These are phyloP conservation scores for Carterocephalus palaemon DNA, from an alignment of 2,888 invertebrate genomes.

Conservation along the genomic window DNA sequence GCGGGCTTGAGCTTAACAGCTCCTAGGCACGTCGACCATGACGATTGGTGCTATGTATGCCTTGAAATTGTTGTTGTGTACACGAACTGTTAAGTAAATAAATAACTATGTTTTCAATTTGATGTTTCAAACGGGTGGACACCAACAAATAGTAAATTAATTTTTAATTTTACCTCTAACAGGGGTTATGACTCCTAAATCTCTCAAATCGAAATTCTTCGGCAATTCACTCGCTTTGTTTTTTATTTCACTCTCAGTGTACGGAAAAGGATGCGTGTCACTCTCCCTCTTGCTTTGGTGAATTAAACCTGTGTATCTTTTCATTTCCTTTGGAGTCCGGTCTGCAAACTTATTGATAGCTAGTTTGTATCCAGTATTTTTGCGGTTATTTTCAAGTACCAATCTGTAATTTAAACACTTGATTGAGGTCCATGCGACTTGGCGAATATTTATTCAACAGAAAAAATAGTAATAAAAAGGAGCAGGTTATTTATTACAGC, in stretches of 20 bases:
- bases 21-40: neutral
- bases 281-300: conserved; percentile 40
- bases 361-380: conserved; percentile 51
- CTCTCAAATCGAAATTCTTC: conserved; percentile 48
- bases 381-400: conserved; percentile 42
- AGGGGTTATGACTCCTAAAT: conserved; percentile 47
- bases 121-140: neutral
- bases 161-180: conserved; percentile 46
- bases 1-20: no score
- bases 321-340: conserved; percentile 51
- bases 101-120: neutral
- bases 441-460: no score
- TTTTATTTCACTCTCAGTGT: conserved; percentile 38
- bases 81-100: neutral
- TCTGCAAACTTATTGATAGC: conserved; percentile 58
- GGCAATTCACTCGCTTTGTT: conserved; percentile 41
- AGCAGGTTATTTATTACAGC: no score
- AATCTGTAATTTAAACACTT: conserved; percentile 35
- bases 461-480: no score
- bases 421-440: neutral
- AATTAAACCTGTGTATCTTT: conserved; percentile 42
- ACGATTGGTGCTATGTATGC: neutral
- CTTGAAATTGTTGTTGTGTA: neutral
- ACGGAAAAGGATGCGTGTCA: conserved; percentile 55
- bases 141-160: neutral